Base-by-base conservation (phyloP, 92 coral and sea anemone genomes). In the Porites lobata region DNA sequence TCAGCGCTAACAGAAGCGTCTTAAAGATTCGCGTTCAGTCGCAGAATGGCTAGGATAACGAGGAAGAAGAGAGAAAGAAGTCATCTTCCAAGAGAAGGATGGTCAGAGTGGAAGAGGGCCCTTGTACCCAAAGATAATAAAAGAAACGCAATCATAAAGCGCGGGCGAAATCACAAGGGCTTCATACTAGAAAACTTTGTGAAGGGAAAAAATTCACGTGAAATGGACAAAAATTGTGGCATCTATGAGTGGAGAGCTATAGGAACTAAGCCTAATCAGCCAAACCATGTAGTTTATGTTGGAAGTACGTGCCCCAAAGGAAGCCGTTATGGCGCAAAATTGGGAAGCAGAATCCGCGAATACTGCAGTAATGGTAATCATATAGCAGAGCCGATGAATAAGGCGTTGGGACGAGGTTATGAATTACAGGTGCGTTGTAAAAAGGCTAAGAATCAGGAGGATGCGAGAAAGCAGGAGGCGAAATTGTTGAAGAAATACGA, bases 161-260 rank as follows among this genome's bases (percentile, higher is more conserved):
- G 83, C 13, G 47, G 66, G 26, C 52, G 1, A 1, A 17, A 18
- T 75, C 83, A 80, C 14, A 62, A 0, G 6, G 95, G 95, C 2
- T 78, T 13, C 77, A 81, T 73, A 67, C 69, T 65, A 51, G 53
- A 19, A 43, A 26, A 78, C 9, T 78, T 86, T 19, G 64, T 26
- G 32, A 26, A 26, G 32, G 32, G 32, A n/a, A 4, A 17, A 3
- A 77, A 76, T 21, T 74, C 90, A 15, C 62, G 57, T 73, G 73
- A 26, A 8, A 1, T 15, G 8, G 85, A 56, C 38, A 2, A 17
- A 15, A 68, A 70, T 11, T 90, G 92, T 75, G 96, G 92, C 43
- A 93, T 94, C 29, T 94, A 94, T 75, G 94, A 94, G 77, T 94
- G 94, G 96, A 52, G 38, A 29, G 94, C n/a, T n/a, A n/a, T n/a